Base-by-base conservation (phyloP, 1,140 invertebrate species). In the Arion vulgaris region DNA sequence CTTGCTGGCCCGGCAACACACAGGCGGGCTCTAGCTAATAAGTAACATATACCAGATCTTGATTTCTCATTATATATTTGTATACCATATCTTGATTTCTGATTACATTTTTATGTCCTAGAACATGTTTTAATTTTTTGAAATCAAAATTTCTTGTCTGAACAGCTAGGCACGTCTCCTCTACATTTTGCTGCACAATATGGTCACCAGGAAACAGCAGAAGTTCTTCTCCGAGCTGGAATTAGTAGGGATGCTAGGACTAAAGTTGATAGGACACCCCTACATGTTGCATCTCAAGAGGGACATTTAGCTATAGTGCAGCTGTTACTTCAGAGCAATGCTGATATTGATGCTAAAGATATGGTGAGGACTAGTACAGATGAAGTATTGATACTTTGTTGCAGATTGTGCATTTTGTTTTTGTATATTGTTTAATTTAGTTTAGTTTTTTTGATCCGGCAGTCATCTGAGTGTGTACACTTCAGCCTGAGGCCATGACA, bases 201-300 rank as follows among this genome's bases (percentile, higher is more conserved):
- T 91, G 96, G 96, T 88, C 96, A 97, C 90, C 89, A 94, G 71
- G 95, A 95, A 84, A 96, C 96, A 74, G 96, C 96, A 83, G 95
- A 96, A 86, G 94, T 97, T 82, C 93, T 98, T 51, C 92, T 98
- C 38, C 93, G 95, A 84, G 96, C 96, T 49, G 97, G 97, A 69
- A 96, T 97, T 84, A 96, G 95, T 45, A 94, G 95, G 87, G 97
- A 98, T 93, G 95, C 96, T 5, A 94, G 96, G 86, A 98, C 97
- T 26, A 98, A 98, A 94, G 96, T 98, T 0, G 96, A 98, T 90
- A 94, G 96, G 87, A 98, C 97, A 36, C 96, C 97, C 66, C 91
- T 98, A 51, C 96, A 98, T 92, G 94, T 97, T 89, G 97, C 97
- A 45, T 95, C 95, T 7, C 96, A 96, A 90, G 96, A 97, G 89